These are phyloP conservation scores for Drosophila bifasciata DNA, from an alignment of 1,140 invertebrate genomes.

Conservation along the genomic window DNA sequence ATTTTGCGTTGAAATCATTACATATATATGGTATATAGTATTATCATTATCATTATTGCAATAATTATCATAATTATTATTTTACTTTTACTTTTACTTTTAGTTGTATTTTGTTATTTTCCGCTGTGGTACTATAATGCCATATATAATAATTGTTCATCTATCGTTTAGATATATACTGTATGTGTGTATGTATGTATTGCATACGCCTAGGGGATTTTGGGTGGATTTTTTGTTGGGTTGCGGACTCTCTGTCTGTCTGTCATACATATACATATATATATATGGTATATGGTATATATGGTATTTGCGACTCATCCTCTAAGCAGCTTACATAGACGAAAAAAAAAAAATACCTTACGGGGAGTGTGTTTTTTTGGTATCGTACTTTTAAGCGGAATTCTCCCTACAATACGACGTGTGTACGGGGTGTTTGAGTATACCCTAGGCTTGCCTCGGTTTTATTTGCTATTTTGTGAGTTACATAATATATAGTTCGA, in stretches of 20 bases:
- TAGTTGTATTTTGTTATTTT: constrained; percentile 53
- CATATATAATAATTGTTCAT: constrained; percentile 76
- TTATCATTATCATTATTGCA: constrained; percentile 56
- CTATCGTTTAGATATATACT: constrained; percentile 42
- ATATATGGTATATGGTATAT: constrained; percentile 33
- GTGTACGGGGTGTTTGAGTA: constrained; percentile 3
- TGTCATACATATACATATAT: too few relatives aligned
- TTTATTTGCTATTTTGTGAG: constrained; percentile 76
- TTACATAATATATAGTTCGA: constrained; percentile 79
- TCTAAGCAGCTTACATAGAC: constrained; percentile 66
- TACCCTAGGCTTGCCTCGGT: constrained; percentile 41
- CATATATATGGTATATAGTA: constrained; percentile 53
- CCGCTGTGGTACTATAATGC: constrained; percentile 65
- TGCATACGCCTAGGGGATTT: constrained; percentile 57
- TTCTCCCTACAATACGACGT: constrained; percentile 63
- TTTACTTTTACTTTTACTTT: too few relatives aligned
- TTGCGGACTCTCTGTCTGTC: neutral
- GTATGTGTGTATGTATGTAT: too few relatives aligned
- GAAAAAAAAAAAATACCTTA: constrained; percentile 58
- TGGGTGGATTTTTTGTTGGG: constrained; percentile 34
- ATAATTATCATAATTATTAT: constrained; percentile 50
- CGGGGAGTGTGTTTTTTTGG: constrained; percentile 12
- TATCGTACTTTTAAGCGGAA: constrained; percentile 54
- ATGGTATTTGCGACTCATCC: constrained; percentile 6
- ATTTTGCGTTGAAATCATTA: constrained; percentile 57